Evolutionary conservation across 2,113 vertebrate genomes (phyloP).

Genomic region (Sprattus sprattus): DNA sequence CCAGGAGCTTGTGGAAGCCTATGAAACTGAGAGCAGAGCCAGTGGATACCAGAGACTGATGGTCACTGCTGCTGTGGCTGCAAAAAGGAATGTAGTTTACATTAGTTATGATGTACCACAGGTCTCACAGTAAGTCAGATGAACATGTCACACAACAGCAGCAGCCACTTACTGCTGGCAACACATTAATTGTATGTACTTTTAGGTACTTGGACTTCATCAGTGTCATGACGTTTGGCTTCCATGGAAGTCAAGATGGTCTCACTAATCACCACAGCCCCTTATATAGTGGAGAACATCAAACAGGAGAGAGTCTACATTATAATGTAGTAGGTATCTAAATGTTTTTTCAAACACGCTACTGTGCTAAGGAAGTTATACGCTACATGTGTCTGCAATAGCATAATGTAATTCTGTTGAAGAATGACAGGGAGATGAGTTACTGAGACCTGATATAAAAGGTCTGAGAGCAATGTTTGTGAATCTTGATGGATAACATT

Average conservation of each 20-base stretch:
- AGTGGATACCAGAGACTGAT: conserved; percentile 50
- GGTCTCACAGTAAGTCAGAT: conserved; percentile 47
- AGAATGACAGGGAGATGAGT: not conserved
- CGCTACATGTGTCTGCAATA: no score
- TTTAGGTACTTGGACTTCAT: conserved; percentile 71
- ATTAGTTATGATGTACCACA: conserved; percentile 59
- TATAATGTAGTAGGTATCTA: conserved; percentile 30
- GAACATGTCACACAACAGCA: no score
- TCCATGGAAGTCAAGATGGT: conserved; percentile 59
- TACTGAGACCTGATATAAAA: not conserved
- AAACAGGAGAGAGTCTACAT: conserved; percentile 50
- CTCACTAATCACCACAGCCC: conserved; percentile 69
- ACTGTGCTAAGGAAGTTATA: no score
- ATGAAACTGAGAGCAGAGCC: conserved; percentile 53
- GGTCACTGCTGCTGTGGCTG: conserved; percentile 57
- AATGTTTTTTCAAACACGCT: not conserved
- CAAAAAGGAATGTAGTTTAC: conserved; percentile 39
- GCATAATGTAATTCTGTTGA: no score
- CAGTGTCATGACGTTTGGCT: conserved; percentile 69
- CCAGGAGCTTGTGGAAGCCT: conserved; percentile 67
- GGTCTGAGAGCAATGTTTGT: not conserved
- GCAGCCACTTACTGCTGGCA: not conserved
- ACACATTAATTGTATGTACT: conserved; percentile 14
- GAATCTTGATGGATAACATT: not conserved
- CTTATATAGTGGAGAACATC: conserved; percentile 58